Conservation (phyloP, 2,113 vertebrate genomes). For the Vanacampus margaritifer region DNA sequence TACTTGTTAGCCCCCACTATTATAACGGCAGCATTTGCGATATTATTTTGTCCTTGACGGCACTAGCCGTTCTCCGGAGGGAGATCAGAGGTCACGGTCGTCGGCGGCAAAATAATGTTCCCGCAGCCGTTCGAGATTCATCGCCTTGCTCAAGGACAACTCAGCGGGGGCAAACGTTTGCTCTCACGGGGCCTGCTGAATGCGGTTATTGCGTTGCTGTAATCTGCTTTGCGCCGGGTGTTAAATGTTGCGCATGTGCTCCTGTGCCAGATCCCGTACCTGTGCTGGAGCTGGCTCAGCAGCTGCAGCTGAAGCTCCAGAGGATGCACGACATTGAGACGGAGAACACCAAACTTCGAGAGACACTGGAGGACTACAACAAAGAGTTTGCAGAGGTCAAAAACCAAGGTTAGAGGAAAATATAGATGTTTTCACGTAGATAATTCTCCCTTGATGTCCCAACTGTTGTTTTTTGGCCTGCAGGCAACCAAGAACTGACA, state of each 20-base stretch:
- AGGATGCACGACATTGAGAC: constrained; percentile 97
- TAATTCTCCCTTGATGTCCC: not conserved
- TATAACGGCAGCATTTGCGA: constrained; percentile 17
- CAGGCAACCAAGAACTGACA: not conserved
- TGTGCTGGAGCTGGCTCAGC: constrained; percentile 92
- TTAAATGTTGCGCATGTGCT: constrained; percentile 48
- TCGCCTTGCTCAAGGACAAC: constrained; percentile 65
- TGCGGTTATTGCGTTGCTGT: constrained; percentile 55
- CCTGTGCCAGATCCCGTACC: constrained; percentile 85
- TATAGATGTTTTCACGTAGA: not conserved
- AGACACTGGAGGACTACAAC: constrained; percentile 98
- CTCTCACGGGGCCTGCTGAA: constrained; percentile 52
- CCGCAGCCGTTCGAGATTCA: constrained; percentile 55
- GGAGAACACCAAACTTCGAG: constrained; percentile 96
- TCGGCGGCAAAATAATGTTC: constrained; percentile 38
- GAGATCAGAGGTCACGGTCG: constrained; percentile 50
- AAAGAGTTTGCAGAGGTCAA: constrained; percentile 98
- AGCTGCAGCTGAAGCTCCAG: constrained; percentile 97
- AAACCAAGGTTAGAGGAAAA: constrained; percentile 86
- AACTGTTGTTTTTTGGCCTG: not conserved
- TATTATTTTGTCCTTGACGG: constrained; percentile 25
- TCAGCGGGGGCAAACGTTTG: constrained; percentile 34
- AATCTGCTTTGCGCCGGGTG: constrained; percentile 36
- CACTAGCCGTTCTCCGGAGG: constrained; percentile 26
- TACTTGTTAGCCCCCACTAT: not conserved